Base-by-base conservation (phyloP, 2,888 invertebrate genomes). In the Punctoribates punctum region DNA sequence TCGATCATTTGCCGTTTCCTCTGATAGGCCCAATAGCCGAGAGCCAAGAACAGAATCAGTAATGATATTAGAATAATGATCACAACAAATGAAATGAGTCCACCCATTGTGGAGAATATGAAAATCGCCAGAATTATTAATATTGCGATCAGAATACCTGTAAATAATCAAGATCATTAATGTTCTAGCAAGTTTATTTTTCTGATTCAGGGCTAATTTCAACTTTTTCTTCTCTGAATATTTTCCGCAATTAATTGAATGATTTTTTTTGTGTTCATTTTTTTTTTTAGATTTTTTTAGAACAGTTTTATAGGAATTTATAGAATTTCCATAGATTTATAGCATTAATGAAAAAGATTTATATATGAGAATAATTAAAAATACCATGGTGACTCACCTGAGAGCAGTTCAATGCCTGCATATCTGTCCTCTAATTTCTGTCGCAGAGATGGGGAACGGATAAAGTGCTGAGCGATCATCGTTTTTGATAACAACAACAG, bases 391-490 rank as follows among this genome's bases (percentile, higher is more conserved):
- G 23, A 23, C 34, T 65, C 25, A 65, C 65, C 65, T 17, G 65
- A 65, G 2, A 34, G 9, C n/a, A 65, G 34, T 25, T 65, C 65
- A 65, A 65, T 27, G 29, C 65, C 65, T 4, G 65, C 65, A 29
- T 65, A 65, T 20, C 65, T 65, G 34, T 65, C 65, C 34, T 65
- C 29, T 65, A 65, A 25, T 65, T 65, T 65, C 17, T 65, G 65
- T 9, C 65, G 6, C 65, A 65, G 25, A 42, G 60, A 60, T 27
- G 60, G 60, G 8, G 60, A 60, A 9, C 60, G 23, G 23, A 60
- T 60, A 27, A 60, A 60, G 25, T 60, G 60, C 25, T 60, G 60
- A 25, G 60, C 60, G 11, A 60, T 60, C 60, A 60, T 60, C 4
- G 15, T 60, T n/a, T n/a, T n/a, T n/a, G n/a, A n/a, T 9, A 6